Base-by-base conservation (phyloP, 1,140 invertebrate genomes). In the Aphaenogaster floridana region DNA sequence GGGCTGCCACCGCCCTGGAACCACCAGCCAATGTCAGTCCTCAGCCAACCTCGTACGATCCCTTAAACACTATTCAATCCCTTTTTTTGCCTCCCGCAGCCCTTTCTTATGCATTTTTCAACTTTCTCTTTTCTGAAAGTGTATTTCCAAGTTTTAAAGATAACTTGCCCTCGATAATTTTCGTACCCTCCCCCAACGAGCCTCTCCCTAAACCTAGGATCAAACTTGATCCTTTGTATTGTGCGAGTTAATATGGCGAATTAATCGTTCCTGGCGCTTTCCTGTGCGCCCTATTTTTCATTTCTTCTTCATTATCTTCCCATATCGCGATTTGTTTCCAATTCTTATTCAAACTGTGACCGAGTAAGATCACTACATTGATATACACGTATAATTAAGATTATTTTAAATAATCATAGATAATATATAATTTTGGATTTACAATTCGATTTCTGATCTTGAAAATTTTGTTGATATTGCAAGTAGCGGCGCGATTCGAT, bases 1-100 rank as follows among this genome's bases (percentile, higher is more conserved):
- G 95, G 95, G 95, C 95, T 95, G 95, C 95, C 95, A 95, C 92
- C 95, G 95, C 95, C 95, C 95, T 95, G 95, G 95, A 95, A 95
- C 95, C 95, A 95, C 94, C 95, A 95, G 95, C 95, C 95, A 95
- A 95, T 95, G 95, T 95, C 95, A 95, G 94, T 95, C 93, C 94
- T 94, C 94, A 93, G 94, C 93, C 94, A 93, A 94, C 90, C 94
- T 93, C 93, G 93, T 94, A 94, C 92, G 91, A 93, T 95, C 89
- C 94, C 94, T 95, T 95, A 95, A 94, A 95, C 94, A 95, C 95
- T 95, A 95, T 92, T 89, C 91, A 89, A 92, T 93, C 79, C 66
- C 79, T 68, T 72, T 83, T 88, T 93, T 92, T 92, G 88, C 66
- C 91, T 91, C 92, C 88, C 91, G 87, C 92, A 90, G 87, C 86